Evolutionary conservation across 2,888 invertebrate genomes (phyloP).

Genomic region (Clistopyga incitator): DNA sequence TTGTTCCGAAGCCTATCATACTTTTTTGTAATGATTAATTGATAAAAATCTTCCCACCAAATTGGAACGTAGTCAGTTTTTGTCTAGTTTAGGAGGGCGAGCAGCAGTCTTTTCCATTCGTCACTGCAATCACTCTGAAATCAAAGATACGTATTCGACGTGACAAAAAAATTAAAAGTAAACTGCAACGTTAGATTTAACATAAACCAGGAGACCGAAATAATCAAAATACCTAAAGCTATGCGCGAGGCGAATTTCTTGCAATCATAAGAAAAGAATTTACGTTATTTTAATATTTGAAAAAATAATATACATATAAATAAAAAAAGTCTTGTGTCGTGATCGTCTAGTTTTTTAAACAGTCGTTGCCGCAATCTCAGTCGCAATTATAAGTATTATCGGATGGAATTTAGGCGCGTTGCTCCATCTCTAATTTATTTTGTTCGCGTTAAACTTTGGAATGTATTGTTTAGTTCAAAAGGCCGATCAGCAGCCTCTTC

Average conservation of each 20-base stretch:
- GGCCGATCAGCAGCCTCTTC: conserved; percentile 81
- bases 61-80: conserved; percentile 52
- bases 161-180: conserved; percentile 1
- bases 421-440: neutral
- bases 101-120: conserved; percentile 80
- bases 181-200: conserved; percentile 42
- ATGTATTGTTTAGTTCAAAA: conserved; percentile 78
- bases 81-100: conserved; percentile 81
- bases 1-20: neutral
- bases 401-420: neutral
- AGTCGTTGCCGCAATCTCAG: neutral
- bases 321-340: neutral
- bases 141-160: conserved; percentile 67
- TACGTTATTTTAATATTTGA: neutral
- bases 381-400: conserved; percentile 31
- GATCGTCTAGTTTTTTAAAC: neutral
- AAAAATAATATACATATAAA: neutral
- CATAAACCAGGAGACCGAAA: conserved; percentile 32
- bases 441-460: conserved; percentile 52
- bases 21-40: conserved; percentile 1
- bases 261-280: neutral
- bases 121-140: conserved; percentile 81
- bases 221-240: neutral
- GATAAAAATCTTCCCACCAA: neutral
- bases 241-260: conserved; percentile 13